Evolutionary conservation across 2,797 vertebrate species (phyloP), one percentile per base, ranked within the genome.

Genomic region (Mionectes olivaceus): DNA sequence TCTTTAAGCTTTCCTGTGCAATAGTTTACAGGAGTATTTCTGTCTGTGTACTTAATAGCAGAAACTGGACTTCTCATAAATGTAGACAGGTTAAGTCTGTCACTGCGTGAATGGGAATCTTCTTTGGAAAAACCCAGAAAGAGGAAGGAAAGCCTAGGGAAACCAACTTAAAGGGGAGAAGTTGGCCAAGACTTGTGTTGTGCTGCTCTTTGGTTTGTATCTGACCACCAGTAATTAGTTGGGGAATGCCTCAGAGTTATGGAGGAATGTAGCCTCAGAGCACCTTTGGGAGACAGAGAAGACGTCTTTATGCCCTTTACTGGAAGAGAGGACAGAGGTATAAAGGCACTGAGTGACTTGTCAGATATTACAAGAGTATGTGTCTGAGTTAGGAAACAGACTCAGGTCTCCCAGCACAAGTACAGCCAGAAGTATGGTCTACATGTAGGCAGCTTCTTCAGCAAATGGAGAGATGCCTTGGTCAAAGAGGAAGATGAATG

Each of bases 121-220:
- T 89, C 93, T 75, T 75, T 97, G 94, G 93, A 95, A 96, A 96
- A 96, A 90, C 74, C 60, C 90, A 96, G 77, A 84, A 93, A 82
- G 88, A 92, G 86, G 77, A 95, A 94, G 86, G 83, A 90, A 95
- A 82, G 59, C 30, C 63, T 89, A 92, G 85, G 81, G 81, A 93
- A 97, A 83, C 27, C 16, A 46, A 11, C 30, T 77, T 74, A 30
- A 93, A 83, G 75, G 32, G 41, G 14, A 79, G 19, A 92, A 77
- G n/a, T 53, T 90, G 86, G 60, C 81, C 77, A 64, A 33, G 75
- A 44, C 24, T 64, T 49, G 4, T 74, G 64, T 84, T 92, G 52
- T 71, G 64, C 71, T 84, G 27, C n/a, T 83, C 53, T 81, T 89
- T 33, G 70, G 88, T 93, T 90, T 92, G 52, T 79, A 53, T 37